Evolutionary conservation across 1,140 invertebrate species (phyloP).

Genomic region (Asobara japonica): DNA sequence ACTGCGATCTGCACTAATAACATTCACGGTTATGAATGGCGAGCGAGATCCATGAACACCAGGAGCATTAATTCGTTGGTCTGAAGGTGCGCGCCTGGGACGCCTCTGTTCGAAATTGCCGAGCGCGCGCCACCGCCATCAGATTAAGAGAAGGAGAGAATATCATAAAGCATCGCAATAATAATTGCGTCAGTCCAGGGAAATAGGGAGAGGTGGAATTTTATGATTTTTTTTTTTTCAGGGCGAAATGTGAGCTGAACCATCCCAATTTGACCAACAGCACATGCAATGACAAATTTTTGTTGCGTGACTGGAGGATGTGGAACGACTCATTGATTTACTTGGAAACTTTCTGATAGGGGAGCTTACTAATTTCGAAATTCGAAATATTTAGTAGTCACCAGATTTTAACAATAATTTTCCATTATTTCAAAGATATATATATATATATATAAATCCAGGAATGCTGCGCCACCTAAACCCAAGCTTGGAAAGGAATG

Average conservation of each 20-base stretch:
- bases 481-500: too few relatives aligned
- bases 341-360: too few relatives aligned
- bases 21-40: conserved; percentile 44
- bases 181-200: neutral
- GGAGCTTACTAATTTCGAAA: too few relatives aligned
- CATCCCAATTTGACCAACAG: too few relatives aligned
- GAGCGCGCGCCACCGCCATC: neutral
- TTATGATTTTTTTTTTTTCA: neutral
- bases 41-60: conserved; percentile 33
- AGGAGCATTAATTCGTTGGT: conserved; percentile 36
- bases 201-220: neutral
- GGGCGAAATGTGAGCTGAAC: neutral
- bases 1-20: conserved; percentile 58
- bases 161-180: neutral
- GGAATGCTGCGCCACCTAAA: too few relatives aligned
- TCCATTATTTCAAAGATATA: too few relatives aligned
- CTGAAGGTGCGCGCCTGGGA: conserved; percentile 26
- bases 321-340: too few relatives aligned
- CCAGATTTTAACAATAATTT: neutral
- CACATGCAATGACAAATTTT: too few relatives aligned
- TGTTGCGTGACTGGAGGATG: too few relatives aligned
- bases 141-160: neutral
- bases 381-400: too few relatives aligned
- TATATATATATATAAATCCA: too few relatives aligned
- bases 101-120: conserved; percentile 12